Conservation (phyloP, 2,888 invertebrate genomes). For the Sarcophaga variegata region DNA sequence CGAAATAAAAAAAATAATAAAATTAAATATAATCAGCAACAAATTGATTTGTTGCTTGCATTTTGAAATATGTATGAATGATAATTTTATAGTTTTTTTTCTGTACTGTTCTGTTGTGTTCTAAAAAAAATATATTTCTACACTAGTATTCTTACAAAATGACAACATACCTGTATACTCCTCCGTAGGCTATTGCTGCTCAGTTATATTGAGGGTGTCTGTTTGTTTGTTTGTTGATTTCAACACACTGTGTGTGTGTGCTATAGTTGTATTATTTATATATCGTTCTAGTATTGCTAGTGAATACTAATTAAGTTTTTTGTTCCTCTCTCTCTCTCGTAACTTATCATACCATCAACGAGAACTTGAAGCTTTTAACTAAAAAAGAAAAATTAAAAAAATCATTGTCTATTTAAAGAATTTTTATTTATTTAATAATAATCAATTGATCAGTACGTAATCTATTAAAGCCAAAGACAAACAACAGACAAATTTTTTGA, state of each 20-base stretch:
- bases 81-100: constrained; percentile 48
- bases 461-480: constrained; percentile 55
- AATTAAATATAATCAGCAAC: constrained; percentile 57
- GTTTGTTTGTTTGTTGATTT: not conserved
- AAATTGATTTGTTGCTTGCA: constrained; percentile 69
- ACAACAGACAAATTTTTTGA: constrained; percentile 39
- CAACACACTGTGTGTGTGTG: not conserved
- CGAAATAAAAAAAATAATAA: constrained; percentile 13
- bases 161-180: not conserved
- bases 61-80: constrained; percentile 65
- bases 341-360: not conserved
- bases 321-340: not conserved
- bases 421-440: constrained; percentile 13
- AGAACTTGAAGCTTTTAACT: constrained; percentile 12
- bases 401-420: not conserved
- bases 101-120: not conserved
- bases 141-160: not conserved
- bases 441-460: constrained; percentile 45
- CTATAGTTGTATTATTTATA: constrained; percentile 65
- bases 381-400: not conserved
- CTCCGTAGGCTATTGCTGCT: not conserved
- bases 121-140: not conserved
- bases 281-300: constrained; percentile 57
- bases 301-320: constrained; percentile 63
- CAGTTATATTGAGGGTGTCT: constrained; percentile 43